phyloP scores from a whole-genome alignment of 2,797 vertebrate species.

The Poecilia wingei region DNA sequence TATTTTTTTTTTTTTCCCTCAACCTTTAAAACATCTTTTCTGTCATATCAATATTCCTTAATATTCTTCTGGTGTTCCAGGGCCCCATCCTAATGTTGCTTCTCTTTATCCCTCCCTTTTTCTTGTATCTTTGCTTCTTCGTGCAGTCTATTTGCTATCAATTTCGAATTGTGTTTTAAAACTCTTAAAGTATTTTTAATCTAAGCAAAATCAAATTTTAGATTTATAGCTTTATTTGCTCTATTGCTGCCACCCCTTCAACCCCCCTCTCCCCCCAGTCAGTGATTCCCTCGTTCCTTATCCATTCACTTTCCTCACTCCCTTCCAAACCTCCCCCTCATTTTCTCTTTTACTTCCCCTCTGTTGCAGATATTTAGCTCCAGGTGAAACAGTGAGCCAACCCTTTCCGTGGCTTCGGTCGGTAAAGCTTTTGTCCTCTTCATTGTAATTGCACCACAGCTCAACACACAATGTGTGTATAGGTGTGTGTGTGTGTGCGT shows the following conservation, averaged over 20 bases:
- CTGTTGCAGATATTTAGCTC: slow-evolving; percentile 86
- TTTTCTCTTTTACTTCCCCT: slow-evolving; percentile 31
- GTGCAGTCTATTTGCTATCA: background rate
- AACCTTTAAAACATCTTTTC: slow-evolving; percentile 8
- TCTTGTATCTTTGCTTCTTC: background rate
- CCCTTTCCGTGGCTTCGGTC: slow-evolving; percentile 86
- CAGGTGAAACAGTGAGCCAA: slow-evolving; percentile 89
- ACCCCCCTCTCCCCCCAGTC: background rate
- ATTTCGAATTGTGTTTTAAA: background rate
- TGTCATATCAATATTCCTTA: slow-evolving; percentile 19
- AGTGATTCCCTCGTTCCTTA: slow-evolving; percentile 4
- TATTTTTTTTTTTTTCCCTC: slow-evolving; percentile 64
- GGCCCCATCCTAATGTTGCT: background rate
- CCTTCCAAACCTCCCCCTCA: slow-evolving; percentile 54
- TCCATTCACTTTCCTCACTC: slow-evolving; percentile 9
- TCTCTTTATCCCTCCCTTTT: background rate
- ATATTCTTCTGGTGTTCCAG: background rate
- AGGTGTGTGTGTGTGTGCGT: slow-evolving; percentile 72
- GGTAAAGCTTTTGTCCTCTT: slow-evolving; percentile 85
- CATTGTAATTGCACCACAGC: slow-evolving; percentile 78
- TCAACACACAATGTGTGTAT: slow-evolving; percentile 72
- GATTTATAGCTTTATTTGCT: slow-evolving; percentile 42
- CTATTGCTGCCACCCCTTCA: slow-evolving; percentile 12
- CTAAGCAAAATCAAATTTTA: slow-evolving; percentile 1
- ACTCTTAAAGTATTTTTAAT: background rate